A percentile compares a stretch with the other conserved stretches of the same genome.
Evolutionary conservation across 2,888 invertebrate species (phyloP).

Genomic region (Drosophila borborema): DNA sequence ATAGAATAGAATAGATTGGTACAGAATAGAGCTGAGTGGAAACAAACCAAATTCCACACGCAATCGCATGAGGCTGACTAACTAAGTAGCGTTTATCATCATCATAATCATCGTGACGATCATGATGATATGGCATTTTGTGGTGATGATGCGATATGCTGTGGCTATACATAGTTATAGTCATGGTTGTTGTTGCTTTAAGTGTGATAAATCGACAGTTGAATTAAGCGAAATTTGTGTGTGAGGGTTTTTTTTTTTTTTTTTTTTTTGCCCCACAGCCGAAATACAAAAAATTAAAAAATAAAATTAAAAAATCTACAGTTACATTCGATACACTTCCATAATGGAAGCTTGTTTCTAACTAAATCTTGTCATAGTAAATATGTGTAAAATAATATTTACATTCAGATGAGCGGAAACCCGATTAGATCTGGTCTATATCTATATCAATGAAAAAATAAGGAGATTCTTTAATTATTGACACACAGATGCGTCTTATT

Average conservation of each 20-base stretch:
- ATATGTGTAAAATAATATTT: not conserved
- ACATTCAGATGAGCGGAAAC: not conserved
- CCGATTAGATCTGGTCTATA: no score
- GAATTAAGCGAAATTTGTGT: constrained; percentile 63
- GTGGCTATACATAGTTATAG: constrained; percentile 17
- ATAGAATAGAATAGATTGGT: constrained; percentile 14
- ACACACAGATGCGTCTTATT: no score
- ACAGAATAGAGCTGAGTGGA: constrained; percentile 22
- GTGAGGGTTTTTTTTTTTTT: constrained; percentile 3
- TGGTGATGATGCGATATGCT: constrained; percentile 45
- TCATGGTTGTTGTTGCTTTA: constrained; percentile 43
- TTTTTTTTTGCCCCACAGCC: not conserved
- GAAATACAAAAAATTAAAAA: not conserved
- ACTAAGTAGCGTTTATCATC: constrained; percentile 62
- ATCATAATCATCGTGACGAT: constrained; percentile 40
- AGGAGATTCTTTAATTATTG: no score
- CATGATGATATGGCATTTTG: constrained; percentile 17
- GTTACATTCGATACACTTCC: not conserved
- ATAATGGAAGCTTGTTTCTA: not conserved
- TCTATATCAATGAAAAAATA: no score
- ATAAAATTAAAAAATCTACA: not conserved
- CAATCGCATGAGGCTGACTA: constrained; percentile 62
- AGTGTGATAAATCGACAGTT: constrained; percentile 80
- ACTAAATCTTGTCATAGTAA: no score
- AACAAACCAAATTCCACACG: constrained; percentile 52